Evolutionary conservation across 1,140 invertebrate genomes (phyloP).

Genomic region (Drosophila quadrilineata): DNA sequence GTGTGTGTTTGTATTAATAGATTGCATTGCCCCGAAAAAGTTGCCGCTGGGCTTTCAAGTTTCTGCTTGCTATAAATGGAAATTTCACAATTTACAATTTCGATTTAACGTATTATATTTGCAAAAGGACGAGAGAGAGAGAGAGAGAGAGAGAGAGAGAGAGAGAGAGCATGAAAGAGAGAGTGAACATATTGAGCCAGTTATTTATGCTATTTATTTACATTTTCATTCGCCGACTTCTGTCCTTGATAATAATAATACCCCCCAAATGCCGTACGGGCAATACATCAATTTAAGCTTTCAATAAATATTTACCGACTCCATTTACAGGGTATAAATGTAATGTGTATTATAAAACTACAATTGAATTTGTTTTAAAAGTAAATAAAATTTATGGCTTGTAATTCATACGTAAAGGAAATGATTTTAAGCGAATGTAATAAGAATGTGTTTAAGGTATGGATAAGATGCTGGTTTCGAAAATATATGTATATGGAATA

Average conservation of each 20-base stretch:
- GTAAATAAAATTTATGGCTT: too few species aligned
- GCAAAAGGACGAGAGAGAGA: too few species aligned
- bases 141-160: too few species aligned
- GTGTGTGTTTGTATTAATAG: slow-evolving; percentile 57
- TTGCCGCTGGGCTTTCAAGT: slow-evolving; percentile 12
- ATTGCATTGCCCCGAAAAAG: slow-evolving; percentile 43
- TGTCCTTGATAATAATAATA: not conserved
- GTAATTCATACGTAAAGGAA: too few species aligned
- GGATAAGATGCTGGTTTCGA: too few species aligned
- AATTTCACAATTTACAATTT: slow-evolving; percentile 62
- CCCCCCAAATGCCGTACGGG: not conserved
- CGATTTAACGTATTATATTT: slow-evolving; percentile 53
- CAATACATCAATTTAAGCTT: slow-evolving; percentile 12
- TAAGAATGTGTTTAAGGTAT: too few species aligned
- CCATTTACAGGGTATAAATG: too few species aligned
- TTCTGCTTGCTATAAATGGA: slow-evolving; percentile 22
- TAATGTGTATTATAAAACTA: too few species aligned
- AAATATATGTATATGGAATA: too few species aligned
- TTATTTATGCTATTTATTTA: slow-evolving; percentile 33
- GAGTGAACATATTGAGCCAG: slow-evolving; percentile 19
- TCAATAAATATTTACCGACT: slow-evolving; percentile 11
- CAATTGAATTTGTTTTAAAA: too few species aligned
- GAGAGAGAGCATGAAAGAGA: too few species aligned
- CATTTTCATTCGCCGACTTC: not conserved
- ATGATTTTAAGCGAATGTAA: too few species aligned